phyloP scores from a whole-genome alignment of 2,113 vertebrate genomes.

The Brachyhypopomus occidentalis region DNA sequence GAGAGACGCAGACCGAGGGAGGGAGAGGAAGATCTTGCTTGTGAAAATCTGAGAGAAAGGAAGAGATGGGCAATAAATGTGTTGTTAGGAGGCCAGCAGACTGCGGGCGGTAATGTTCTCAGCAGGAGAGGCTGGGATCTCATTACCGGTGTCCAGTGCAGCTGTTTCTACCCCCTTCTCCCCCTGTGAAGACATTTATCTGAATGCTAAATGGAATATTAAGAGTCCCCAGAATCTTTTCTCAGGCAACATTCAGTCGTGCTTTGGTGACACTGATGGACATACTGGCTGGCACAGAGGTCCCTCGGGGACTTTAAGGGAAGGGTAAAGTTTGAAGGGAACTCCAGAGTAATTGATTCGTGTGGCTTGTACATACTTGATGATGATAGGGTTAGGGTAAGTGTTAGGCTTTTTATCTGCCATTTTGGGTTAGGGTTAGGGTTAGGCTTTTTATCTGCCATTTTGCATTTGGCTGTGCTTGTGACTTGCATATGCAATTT shows the following conservation, averaged over 20 bases:
- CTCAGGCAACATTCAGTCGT: not conserved
- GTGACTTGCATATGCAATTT: not conserved
- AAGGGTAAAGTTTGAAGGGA: not conserved
- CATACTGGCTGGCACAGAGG: not conserved
- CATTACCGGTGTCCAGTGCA: slow-evolving; percentile 49
- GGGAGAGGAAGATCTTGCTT: slow-evolving; percentile 6
- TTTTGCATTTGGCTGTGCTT: not conserved
- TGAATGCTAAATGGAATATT: slow-evolving; percentile 36
- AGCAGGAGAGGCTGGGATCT: slow-evolving; percentile 43
- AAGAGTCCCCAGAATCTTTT: not conserved
- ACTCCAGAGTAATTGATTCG: slow-evolving; percentile 10
- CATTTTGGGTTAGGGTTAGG: not conserved
- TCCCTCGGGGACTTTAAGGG: not conserved
- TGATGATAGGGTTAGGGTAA: not conserved
- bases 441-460: not conserved
- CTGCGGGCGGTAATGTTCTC: slow-evolving; percentile 32
- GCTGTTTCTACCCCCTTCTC: slow-evolving; percentile 17
- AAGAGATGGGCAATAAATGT: slow-evolving; percentile 4
- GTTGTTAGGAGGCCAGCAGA: slow-evolving; percentile 4
- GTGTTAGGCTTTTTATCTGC: not conserved
- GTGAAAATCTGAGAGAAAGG: not conserved
- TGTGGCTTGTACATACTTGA: not conserved
- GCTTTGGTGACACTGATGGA: not conserved
- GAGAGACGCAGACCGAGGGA: not conserved
- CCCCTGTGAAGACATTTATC: slow-evolving; percentile 40